Conservation (phyloP, 2,888 invertebrate species). For the Euproctis similis region DNA sequence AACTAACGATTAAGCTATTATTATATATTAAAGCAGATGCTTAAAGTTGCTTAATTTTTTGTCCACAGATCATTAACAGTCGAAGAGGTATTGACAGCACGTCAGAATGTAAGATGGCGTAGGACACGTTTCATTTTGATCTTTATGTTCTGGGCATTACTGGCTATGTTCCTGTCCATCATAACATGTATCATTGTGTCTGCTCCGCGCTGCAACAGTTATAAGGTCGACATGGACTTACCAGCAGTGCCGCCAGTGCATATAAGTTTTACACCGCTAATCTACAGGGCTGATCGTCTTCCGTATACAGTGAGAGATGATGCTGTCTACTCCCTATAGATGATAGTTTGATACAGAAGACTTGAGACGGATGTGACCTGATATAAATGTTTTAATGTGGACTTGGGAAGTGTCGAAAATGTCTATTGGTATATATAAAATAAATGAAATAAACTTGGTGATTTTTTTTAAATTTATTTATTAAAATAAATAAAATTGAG, state of each 20-base stretch:
- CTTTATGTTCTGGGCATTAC: constrained; percentile 64
- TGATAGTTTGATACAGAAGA: no score
- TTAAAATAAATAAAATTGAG: no score
- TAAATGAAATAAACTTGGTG: no score
- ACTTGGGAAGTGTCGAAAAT: no score
- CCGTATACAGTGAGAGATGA: not conserved
- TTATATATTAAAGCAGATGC: no score
- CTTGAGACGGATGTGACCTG: no score
- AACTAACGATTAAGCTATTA: no score
- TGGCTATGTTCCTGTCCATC: constrained; percentile 60
- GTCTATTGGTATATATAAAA: no score
- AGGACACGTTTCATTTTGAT: constrained; percentile 55
- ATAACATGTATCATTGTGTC: constrained; percentile 58
- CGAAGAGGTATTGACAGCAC: constrained; percentile 64
- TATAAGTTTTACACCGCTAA: constrained; percentile 37
- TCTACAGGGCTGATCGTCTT: constrained; percentile 20
- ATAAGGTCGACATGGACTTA: constrained; percentile 14
- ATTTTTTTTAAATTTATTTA: no score
- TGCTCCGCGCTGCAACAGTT: constrained; percentile 3
- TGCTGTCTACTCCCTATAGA: no score
- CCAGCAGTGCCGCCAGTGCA: constrained; percentile 44
- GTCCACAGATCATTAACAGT: constrained; percentile 48
- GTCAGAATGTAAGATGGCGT: constrained; percentile 67
- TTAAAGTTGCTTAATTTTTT: no score
- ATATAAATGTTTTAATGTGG: no score